phyloP scores from a whole-genome alignment of 2,113 vertebrate genomes.

The Lates calcarifer region DNA sequence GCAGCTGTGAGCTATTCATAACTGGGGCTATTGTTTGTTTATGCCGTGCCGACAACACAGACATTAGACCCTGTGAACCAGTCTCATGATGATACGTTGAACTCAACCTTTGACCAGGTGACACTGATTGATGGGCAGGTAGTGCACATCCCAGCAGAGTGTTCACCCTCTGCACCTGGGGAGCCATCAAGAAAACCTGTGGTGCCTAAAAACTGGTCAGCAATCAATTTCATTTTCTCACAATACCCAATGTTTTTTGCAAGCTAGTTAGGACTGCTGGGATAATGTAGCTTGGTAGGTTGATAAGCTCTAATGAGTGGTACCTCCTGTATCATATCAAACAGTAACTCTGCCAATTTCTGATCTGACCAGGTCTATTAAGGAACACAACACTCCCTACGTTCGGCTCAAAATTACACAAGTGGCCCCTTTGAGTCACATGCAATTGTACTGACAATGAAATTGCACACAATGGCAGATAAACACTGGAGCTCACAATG shows the following conservation, averaged over 20 bases:
- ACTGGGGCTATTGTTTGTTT: constrained; percentile 54
- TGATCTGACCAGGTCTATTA: background rate
- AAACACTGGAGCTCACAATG: background rate
- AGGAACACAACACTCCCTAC: background rate
- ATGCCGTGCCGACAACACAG: constrained; percentile 20
- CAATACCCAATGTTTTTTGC: background rate
- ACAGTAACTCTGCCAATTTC: background rate
- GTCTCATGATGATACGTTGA: constrained; percentile 38
- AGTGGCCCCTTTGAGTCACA: background rate
- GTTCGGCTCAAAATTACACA: background rate
- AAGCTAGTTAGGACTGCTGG: background rate
- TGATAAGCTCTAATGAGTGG: constrained; percentile 11
- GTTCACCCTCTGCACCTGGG: background rate
- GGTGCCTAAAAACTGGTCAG: background rate
- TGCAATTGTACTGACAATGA: background rate
- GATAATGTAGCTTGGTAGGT: background rate
- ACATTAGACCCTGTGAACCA: constrained; percentile 5
- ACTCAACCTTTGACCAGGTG: constrained; percentile 44
- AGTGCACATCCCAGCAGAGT: background rate
- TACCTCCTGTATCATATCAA: background rate
- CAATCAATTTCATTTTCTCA: background rate
- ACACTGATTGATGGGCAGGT: constrained; percentile 54
- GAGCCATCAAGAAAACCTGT: background rate
- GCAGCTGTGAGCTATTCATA: constrained; percentile 59
- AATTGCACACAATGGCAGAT: background rate